Base-by-base conservation (phyloP, 1,140 invertebrate species). In the Micrasema minimum region DNA sequence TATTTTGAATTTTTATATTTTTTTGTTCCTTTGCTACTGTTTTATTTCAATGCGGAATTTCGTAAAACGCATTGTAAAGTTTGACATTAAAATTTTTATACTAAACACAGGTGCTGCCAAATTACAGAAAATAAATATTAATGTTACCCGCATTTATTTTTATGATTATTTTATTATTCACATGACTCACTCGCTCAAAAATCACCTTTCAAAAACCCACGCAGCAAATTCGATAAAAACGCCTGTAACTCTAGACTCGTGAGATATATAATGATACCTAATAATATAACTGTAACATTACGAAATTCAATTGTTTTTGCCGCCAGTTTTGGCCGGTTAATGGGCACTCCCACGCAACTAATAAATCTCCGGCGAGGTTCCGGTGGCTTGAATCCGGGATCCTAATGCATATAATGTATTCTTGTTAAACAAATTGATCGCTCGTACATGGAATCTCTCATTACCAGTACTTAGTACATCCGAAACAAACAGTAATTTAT, bases 301-400 rank as follows among this genome's bases (percentile, higher is more conserved):
- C 35, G 10, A 64, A 45, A 64, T 48, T 64, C 59, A 64, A 64
- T 64, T 64, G 59, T 48, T 46, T 51, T 37, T 37, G n/a, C 53
- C 26, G 53, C 53, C 18, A 12, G 35, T 57, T 37, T 26, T 22
- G 23, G 6, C 22, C 38, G 22, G 41, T 11, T 35, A 14, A 26
- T 26, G 20, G n/a, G 9, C 12, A 9, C 59, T 48, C 59, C 59
- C 59, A 64, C 59, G 43, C 23, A 18, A 26, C 23, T 10, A 12
- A 23, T 64, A 64, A 64, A 64, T 64, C 59, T 64, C 20, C 43
- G 35, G 16, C 16, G 9, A 1, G 26, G 59, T 64, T 64, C 59
- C 59, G 59, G 59, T 64, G 46, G 59, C 45, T n/a, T 48, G 10
- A 26, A 64, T 64, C 59, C 43, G 43, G 59, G 43, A 64, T 31